Conservation (phyloP, 2,797 vertebrate species). For the Eurystomus glaucurus region DNA sequence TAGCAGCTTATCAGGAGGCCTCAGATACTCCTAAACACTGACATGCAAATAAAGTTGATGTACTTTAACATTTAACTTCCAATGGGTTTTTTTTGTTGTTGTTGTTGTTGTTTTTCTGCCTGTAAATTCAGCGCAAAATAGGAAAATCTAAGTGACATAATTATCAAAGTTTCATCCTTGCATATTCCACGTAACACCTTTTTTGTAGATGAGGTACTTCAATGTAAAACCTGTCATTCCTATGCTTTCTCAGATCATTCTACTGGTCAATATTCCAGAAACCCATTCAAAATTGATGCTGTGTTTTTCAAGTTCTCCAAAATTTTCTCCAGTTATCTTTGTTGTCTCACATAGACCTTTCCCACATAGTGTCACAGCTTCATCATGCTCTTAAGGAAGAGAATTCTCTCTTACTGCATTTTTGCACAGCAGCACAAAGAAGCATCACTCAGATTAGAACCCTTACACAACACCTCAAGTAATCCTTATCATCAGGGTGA, state of each 20-base stretch:
- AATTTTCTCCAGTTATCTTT: not conserved
- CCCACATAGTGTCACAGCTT: not conserved
- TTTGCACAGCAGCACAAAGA: not conserved
- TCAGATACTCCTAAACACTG: constrained; percentile 10
- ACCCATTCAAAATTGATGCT: not conserved
- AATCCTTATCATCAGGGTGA: not conserved
- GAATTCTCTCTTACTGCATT: not conserved
- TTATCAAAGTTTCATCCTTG: not conserved
- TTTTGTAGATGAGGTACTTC: not conserved
- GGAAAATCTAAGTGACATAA: not conserved
- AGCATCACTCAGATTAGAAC: not conserved
- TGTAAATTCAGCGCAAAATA: not conserved
- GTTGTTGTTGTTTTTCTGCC: not conserved
- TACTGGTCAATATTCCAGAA: not conserved
- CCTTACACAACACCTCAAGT: not conserved
- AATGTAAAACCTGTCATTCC: not conserved
- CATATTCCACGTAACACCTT: not conserved
- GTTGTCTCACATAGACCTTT: not conserved
- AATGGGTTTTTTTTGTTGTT: not conserved
- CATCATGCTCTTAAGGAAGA: not conserved
- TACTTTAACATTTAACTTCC: not conserved
- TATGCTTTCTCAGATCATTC: not conserved
- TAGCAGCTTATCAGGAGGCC: not conserved
- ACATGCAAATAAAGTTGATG: not conserved
- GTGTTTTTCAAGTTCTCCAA: not conserved